phyloP scores from a whole-genome alignment of 2,888 invertebrate genomes.

The Nomada hirtipes region DNA sequence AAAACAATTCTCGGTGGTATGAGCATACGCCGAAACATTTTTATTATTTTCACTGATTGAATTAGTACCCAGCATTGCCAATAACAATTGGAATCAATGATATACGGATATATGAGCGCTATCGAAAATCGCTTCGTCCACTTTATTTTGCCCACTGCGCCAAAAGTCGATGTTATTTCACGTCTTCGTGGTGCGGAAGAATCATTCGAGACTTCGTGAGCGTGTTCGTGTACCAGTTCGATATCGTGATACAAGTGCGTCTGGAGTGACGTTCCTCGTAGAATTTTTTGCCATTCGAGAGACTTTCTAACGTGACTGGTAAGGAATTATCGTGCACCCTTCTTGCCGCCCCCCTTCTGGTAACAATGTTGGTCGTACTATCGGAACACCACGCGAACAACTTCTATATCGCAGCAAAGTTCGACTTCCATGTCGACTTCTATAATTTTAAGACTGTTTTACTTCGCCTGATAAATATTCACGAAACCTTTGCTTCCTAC shows the following conservation, averaged over 20 bases:
- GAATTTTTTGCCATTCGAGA: slow-evolving; percentile 39
- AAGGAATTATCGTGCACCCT: slow-evolving; percentile 27
- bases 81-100: background rate
- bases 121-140: background rate
- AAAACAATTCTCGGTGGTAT: background rate
- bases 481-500: background rate
- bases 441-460: background rate
- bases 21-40: background rate
- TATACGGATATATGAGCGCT: background rate
- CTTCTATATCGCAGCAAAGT: background rate
- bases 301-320: slow-evolving; percentile 61
- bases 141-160: background rate
- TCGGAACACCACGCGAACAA: slow-evolving; percentile 37
- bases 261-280: slow-evolving; percentile 2
- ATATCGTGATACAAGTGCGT: slow-evolving; percentile 57
- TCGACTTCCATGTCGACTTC: background rate
- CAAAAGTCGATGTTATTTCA: slow-evolving; percentile 27
- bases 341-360: slow-evolving; percentile 15
- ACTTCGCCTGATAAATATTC: slow-evolving; percentile 3
- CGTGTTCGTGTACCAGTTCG: slow-evolving; percentile 28
- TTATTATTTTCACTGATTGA: background rate
- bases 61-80: background rate
- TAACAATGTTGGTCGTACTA: slow-evolving; percentile 14
- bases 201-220: slow-evolving; percentile 64
- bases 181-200: slow-evolving; percentile 52